A percentile compares a stretch with the other conserved stretches of the same genome.
Evolutionary conservation across 1,140 invertebrate genomes (phyloP).

Genomic region (Drosophila kohkoa): DNA sequence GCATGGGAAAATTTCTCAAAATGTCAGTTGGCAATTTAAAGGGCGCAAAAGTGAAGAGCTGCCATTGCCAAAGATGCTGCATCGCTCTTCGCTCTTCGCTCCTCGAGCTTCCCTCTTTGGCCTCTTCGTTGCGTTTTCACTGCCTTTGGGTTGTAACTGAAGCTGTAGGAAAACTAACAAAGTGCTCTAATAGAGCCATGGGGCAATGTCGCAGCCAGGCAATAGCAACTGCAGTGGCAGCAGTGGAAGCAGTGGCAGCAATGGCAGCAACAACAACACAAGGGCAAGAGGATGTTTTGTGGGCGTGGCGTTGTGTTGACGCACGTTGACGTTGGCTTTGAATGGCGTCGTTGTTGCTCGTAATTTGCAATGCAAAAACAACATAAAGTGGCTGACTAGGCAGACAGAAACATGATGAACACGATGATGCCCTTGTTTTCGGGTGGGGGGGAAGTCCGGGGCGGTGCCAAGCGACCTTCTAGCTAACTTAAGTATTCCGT

Average conservation of each 20-base stretch:
- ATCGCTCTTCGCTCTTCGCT: too few relatives aligned
- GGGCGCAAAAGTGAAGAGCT: slow-evolving; percentile 29
- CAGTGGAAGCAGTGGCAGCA: slow-evolving; percentile 1
- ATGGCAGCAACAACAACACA: slow-evolving; percentile 18
- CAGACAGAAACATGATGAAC: not conserved
- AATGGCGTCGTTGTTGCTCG: slow-evolving; percentile 48
- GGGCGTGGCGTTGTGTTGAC: slow-evolving; percentile 58
- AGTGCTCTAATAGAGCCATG: slow-evolving; percentile 71
- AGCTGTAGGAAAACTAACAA: slow-evolving; percentile 65
- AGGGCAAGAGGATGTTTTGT: slow-evolving; percentile 28
- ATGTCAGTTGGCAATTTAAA: slow-evolving; percentile 62
- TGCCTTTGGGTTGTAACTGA: slow-evolving; percentile 16
- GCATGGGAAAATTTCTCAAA: slow-evolving; percentile 58
- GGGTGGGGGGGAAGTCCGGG: not conserved
- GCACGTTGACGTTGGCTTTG: slow-evolving; percentile 62
- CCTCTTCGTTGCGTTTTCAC: not conserved
- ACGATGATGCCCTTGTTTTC: not conserved
- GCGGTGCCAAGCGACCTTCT: slow-evolving; percentile 16
- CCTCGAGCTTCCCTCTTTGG: too few relatives aligned
- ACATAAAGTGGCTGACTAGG: slow-evolving; percentile 40
- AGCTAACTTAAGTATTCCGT: slow-evolving; percentile 27
- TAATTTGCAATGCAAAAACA: slow-evolving; percentile 79
- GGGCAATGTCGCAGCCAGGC: slow-evolving; percentile 16
- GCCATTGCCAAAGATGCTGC: slow-evolving; percentile 2
- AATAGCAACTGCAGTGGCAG: not conserved